Percentiles rank a stretch among this genome's conserved stretches.
Evolutionary conservation across 92 coral and sea anemone species (phyloP).

Genomic region (Epizoanthus ramosus): DNA sequence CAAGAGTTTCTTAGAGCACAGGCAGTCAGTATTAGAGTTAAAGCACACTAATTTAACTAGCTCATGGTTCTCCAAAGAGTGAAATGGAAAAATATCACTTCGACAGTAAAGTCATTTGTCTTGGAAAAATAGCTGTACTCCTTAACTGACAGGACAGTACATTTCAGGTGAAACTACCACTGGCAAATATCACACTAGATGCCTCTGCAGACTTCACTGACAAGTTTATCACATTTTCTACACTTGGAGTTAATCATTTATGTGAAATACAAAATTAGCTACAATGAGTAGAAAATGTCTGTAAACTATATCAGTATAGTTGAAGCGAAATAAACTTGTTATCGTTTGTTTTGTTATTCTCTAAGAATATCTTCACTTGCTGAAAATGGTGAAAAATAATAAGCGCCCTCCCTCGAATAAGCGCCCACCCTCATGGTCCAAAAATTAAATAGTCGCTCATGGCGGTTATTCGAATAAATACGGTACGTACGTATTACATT

Average conservation of each 20-base stretch:
- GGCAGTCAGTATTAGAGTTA: conserved; percentile 51
- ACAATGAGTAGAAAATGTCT: too few relatives aligned
- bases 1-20: conserved; percentile 11
- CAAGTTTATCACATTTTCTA: conserved; percentile 37
- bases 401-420: too few relatives aligned
- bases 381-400: too few relatives aligned
- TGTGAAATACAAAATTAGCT: too few relatives aligned
- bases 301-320: too few relatives aligned
- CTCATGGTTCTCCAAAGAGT: conserved; percentile 35
- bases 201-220: conserved; percentile 28
- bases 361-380: too few relatives aligned
- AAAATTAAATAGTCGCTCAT: too few relatives aligned
- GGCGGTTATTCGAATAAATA: too few relatives aligned
- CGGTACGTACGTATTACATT: too few relatives aligned
- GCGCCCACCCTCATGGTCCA: too few relatives aligned
- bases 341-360: too few relatives aligned
- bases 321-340: too few relatives aligned
- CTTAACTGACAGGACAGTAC: conserved; percentile 46
- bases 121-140: conserved; percentile 40
- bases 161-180: conserved; percentile 49
- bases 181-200: conserved; percentile 49
- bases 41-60: conserved; percentile 21
- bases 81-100: conserved; percentile 31
- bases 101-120: conserved; percentile 40
- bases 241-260: background rate